Evolutionary conservation across 35 echinoderm and acorn worm species (phyloP).

Genomic region (Heliocidaris erythrogramma): DNA sequence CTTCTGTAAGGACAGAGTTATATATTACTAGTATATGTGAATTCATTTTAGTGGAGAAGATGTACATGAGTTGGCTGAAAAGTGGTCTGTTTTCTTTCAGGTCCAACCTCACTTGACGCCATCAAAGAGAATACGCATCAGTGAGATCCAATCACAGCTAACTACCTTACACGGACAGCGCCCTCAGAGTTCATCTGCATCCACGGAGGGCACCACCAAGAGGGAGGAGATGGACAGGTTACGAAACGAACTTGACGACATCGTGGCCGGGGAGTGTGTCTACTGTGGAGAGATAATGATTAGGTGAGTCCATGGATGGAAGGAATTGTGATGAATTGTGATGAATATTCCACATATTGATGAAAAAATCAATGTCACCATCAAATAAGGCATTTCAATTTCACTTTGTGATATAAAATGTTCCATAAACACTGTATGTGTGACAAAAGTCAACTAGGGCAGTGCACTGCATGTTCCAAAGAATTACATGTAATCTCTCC

Average conservation of each 20-base stretch:
- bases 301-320: conserved; percentile 49
- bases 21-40: too few relatives aligned
- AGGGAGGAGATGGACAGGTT: conserved; percentile 81
- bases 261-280: conserved; percentile 91
- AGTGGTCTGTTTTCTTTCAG: conserved; percentile 26
- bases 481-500: too few relatives aligned
- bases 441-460: background rate
- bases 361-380: background rate
- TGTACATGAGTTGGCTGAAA: too few relatives aligned
- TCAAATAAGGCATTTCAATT: background rate
- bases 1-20: too few relatives aligned
- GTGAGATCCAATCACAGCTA: conserved; percentile 70
- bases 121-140: conserved; percentile 64
- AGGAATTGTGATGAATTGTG: background rate
- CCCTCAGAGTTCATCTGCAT: conserved; percentile 19
- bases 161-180: conserved; percentile 43
- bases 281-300: conserved; percentile 99
- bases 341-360: background rate
- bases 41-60: too few relatives aligned
- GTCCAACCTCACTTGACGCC: conserved; percentile 80
- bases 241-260: conserved; percentile 85
- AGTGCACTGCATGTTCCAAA: too few relatives aligned
- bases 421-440: background rate
- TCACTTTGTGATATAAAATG: background rate
- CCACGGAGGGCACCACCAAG: conserved; percentile 66